Evolutionary conservation across 1,140 invertebrate genomes (phyloP).

Genomic region (Caenorhabditis elegans): WBcel235 BX284604.4:10122001-10122500

Average conservation of each 20-base stretch:
- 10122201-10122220: background rate
- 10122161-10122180: background rate
- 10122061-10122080: conserved; percentile 2
- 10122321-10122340: too few relatives aligned
- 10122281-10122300: too few relatives aligned
- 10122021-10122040: background rate
- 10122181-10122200: background rate
- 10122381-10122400: background rate
- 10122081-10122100: background rate
- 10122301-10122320: too few relatives aligned
- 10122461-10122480: too few relatives aligned
- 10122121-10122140: background rate
- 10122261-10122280: background rate
- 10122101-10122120: background rate
- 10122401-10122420: too few relatives aligned
- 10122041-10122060: background rate
- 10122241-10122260: background rate
- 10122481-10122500: too few relatives aligned
- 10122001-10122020: conserved; percentile 1
- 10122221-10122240: background rate
- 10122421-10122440: too few relatives aligned
- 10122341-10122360: background rate
- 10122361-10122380: background rate
- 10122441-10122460: too few relatives aligned
- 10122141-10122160: background rate